Evolutionary conservation across 2,797 vertebrate genomes (phyloP).

Genomic region (Schizothorax lantsangensis): DNA sequence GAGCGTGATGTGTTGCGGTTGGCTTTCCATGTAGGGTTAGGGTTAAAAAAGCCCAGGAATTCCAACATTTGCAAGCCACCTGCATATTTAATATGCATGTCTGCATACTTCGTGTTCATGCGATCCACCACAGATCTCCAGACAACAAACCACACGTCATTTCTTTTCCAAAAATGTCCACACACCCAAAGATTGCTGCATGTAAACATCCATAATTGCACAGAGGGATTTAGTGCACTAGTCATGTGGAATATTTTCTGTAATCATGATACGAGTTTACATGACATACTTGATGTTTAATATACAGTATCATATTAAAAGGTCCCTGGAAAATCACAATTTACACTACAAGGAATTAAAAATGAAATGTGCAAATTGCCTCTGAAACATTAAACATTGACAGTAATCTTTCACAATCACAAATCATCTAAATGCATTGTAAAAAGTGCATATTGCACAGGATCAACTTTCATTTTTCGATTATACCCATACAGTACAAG

Average conservation of each 20-base stretch:
- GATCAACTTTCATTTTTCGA: neutral
- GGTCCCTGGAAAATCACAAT: neutral
- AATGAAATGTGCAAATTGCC: neutral
- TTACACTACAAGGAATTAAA: neutral
- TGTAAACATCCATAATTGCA: slow-evolving; percentile 40
- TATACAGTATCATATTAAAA: neutral
- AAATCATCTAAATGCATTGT: neutral
- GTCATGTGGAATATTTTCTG: neutral
- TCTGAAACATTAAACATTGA: neutral
- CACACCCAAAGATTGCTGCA: neutral
- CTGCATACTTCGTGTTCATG: slow-evolving; percentile 59
- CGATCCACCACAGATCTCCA: slow-evolving; percentile 33
- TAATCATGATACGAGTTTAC: neutral
- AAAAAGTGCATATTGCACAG: neutral
- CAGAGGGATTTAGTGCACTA: neutral
- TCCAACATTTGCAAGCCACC: slow-evolving; percentile 22
- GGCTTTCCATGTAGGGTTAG: neutral
- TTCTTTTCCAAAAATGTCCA: neutral
- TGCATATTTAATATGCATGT: slow-evolving; percentile 7
- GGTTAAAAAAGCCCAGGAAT: neutral
- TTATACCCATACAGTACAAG: neutral
- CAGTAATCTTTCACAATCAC: neutral
- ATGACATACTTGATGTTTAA: neutral
- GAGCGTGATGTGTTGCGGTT: slow-evolving; percentile 58
- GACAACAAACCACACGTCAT: slow-evolving; percentile 17